Evolutionary conservation across 2,888 invertebrate genomes (phyloP).

Genomic region (Notodonta ziczac): DNA sequence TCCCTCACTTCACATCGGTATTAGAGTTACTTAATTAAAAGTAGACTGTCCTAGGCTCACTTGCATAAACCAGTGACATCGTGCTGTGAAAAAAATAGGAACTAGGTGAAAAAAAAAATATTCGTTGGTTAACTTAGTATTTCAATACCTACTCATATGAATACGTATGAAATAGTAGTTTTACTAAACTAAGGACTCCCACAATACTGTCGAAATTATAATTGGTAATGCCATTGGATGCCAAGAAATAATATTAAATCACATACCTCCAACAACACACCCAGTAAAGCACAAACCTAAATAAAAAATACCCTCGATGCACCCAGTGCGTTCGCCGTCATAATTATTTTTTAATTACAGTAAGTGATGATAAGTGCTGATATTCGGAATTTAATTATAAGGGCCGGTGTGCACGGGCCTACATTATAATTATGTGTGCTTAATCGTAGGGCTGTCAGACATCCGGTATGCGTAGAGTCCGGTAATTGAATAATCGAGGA

Average conservation of each 20-base stretch:
- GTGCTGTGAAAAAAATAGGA: too few relatives aligned
- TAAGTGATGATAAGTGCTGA: constrained; percentile 63
- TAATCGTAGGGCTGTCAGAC: constrained; percentile 24
- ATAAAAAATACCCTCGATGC: constrained; percentile 7
- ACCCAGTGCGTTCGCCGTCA: constrained; percentile 27
- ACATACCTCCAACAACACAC: not conserved
- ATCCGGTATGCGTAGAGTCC: constrained; percentile 7
- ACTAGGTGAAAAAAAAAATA: too few relatives aligned
- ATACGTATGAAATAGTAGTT: too few relatives aligned
- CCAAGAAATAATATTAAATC: constrained; percentile 1
- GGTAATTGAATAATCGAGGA: constrained; percentile 2
- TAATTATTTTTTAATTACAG: constrained; percentile 64
- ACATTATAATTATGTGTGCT: constrained; percentile 53
- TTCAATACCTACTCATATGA: too few relatives aligned
- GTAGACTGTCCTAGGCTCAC: too few relatives aligned
- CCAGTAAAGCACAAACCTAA: constrained; percentile 6
- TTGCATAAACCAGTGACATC: too few relatives aligned
- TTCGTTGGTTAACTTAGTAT: too few relatives aligned
- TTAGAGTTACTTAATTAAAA: too few relatives aligned
- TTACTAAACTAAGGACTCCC: too few relatives aligned
- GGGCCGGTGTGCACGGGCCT: constrained; percentile 32
- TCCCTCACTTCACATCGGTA: too few relatives aligned
- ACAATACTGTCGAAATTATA: not conserved
- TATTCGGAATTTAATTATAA: constrained; percentile 61
- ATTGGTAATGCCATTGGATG: not conserved